A percentile compares a stretch with the other conserved stretches of the same genome.
These are phyloP conservation scores for Leucophora obtusa DNA, from an alignment of 2,888 invertebrate species.

Conservation along the genomic window DNA sequence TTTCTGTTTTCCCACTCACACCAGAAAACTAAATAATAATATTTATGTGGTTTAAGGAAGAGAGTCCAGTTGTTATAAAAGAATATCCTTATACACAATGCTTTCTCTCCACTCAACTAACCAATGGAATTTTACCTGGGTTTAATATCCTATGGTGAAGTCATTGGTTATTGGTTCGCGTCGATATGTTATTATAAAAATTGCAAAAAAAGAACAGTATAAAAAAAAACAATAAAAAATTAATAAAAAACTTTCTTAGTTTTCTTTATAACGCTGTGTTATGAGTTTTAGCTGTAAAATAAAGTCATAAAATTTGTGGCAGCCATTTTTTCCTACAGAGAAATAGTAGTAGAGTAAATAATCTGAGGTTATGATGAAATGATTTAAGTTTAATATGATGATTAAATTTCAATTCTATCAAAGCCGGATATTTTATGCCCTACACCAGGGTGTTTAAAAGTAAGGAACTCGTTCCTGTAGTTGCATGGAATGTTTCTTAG, in stretches of 20 bases:
- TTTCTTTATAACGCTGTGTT: constrained; percentile 26
- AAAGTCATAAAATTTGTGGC: constrained; percentile 61
- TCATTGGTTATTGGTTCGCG: constrained; percentile 77
- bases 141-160: constrained; percentile 69
- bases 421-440: too few species aligned
- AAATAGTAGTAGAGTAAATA: not conserved
- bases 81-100: constrained; percentile 41
- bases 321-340: constrained; percentile 42
- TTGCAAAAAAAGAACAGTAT: constrained; percentile 53
- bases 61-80: constrained; percentile 44
- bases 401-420: not conserved
- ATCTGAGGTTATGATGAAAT: not conserved
- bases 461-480: too few species aligned
- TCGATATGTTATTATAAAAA: constrained; percentile 74
- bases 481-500: too few species aligned
- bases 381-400: not conserved
- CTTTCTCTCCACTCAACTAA: constrained; percentile 60
- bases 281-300: constrained; percentile 48
- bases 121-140: constrained; percentile 74
- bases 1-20: constrained; percentile 9
- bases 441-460: too few species aligned
- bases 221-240: constrained; percentile 42
- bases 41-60: not conserved
- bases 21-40: constrained; percentile 34
- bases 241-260: constrained; percentile 27